phyloP scores from a whole-genome alignment of 2,888 invertebrate species.

The Octonoba sinensis region DNA sequence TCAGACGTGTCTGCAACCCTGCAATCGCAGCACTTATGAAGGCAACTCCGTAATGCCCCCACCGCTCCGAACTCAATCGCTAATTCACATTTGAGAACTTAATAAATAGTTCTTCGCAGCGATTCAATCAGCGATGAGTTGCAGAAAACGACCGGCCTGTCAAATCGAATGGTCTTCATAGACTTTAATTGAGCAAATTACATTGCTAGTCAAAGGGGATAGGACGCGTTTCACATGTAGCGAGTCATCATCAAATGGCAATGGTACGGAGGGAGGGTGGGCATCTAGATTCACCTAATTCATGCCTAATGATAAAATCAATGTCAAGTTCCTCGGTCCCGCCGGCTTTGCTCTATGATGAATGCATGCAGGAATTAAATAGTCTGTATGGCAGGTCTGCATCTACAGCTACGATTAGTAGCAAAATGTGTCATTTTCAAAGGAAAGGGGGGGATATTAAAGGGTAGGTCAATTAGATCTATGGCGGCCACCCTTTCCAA shows the following conservation, averaged over 20 bases:
- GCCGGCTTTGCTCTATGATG: slow-evolving; percentile 36
- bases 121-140: slow-evolving; percentile 56
- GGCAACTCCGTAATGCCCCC: slow-evolving; percentile 16
- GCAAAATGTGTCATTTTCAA: slow-evolving; percentile 50
- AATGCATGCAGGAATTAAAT: slow-evolving; percentile 59
- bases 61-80: slow-evolving; percentile 45
- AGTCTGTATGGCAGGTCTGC: slow-evolving; percentile 39
- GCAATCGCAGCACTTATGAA: slow-evolving; percentile 25
- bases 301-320: slow-evolving; percentile 64
- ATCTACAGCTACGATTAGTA: slow-evolving; percentile 6
- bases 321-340: slow-evolving; percentile 41
- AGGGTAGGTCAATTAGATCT: slow-evolving; percentile 60
- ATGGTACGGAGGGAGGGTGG: slow-evolving; percentile 10
- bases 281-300: slow-evolving; percentile 51
- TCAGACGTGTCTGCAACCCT: slow-evolving; percentile 21
- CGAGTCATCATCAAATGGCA: slow-evolving; percentile 56
- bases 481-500: slow-evolving; percentile 30
- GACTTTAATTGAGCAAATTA: slow-evolving; percentile 64
- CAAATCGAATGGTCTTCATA: slow-evolving; percentile 58
- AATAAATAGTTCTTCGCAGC: slow-evolving; percentile 60
- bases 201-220: slow-evolving; percentile 56
- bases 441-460: slow-evolving; percentile 42
- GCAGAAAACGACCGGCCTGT: slow-evolving; percentile 55
- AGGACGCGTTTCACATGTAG: slow-evolving; percentile 28
- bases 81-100: slow-evolving; percentile 60